Conservation (phyloP, 2,888 invertebrate species). For the Nephrotoma appendiculata region DNA sequence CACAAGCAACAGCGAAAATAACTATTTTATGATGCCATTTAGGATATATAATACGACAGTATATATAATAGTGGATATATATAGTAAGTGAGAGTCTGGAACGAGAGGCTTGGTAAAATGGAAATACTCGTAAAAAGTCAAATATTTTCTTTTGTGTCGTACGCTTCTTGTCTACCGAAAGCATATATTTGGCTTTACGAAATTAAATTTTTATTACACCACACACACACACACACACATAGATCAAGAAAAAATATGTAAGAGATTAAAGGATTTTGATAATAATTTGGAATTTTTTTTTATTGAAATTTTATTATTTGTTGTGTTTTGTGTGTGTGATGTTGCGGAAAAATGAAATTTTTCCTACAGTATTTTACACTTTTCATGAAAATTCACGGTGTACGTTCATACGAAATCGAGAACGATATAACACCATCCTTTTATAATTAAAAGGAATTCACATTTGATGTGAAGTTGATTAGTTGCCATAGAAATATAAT, state of each 20-base stretch:
- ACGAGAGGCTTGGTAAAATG: not conserved
- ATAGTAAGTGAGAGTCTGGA: not conserved
- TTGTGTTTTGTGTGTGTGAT: not conserved
- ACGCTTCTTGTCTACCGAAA: not conserved
- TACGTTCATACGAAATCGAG: not conserved
- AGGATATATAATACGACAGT: not conserved
- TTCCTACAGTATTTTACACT: not conserved
- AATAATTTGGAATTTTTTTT: not conserved
- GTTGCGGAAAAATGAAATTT: not conserved
- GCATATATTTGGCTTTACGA: not conserved
- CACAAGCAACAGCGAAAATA: not conserved
- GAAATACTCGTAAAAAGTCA: not conserved
- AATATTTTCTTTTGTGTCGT: not conserved
- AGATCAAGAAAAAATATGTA: not conserved
- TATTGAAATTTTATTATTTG: not conserved
- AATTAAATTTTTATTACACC: not conserved
- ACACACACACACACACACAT: not conserved
- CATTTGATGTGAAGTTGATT: not conserved
- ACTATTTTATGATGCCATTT: not conserved
- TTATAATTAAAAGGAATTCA: not conserved
- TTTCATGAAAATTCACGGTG: not conserved
- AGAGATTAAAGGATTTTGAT: not conserved
- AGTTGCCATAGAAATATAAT: not conserved
- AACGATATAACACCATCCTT: not conserved
- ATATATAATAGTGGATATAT: not conserved